Evolutionary conservation across 1,140 invertebrate genomes (phyloP), one percentile per base, ranked within the genome.

Genomic region (Bombus sibiricus): DNA sequence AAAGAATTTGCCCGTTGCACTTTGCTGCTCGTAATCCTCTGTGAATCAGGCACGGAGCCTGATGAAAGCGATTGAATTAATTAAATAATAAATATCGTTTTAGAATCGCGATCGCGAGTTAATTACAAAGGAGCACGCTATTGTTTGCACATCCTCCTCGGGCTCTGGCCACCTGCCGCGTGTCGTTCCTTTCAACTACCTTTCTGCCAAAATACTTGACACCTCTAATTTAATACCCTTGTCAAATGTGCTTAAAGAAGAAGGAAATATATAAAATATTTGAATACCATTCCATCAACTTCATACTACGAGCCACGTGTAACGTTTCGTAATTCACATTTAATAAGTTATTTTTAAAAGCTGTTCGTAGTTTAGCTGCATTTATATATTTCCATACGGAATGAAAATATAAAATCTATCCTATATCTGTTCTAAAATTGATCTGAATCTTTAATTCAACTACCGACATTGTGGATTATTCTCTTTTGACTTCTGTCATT

Each of bases 81-180:
- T 93, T 87, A 91, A 92, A 92, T 88, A 91, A 92, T 92, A 93
- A 92, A 91, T 91, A 91, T 92, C 86, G 81, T 85, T 83, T 92
- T 75, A 86, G 88, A 89, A 91, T 92, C 87, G 88, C 83, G 89
- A 92, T 91, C 77, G 59, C 59, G 62, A 84, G 81, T 87, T 93
- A 92, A 93, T 92, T 92, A 91, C 89, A 86, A 86, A 81, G 69
- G 77, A 78, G 75, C 91, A 93, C 88, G 90, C 91, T 75, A 93
- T 87, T 92, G 88, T 92, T 92, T 89, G 85, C 72, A 66, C 85
- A 89, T 90, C 90, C 78, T 85, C 13, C 39, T 81, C 79, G n/a
- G 18, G 68, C 34, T 34, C 64, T 77, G 53, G 34, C 68, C 41
- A 66, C 28, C 71, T 43, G 59, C 32, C 57, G 74, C n/a, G 39